Base-by-base conservation (phyloP, 2,113 vertebrate genomes). In the Danio rerio region DNA sequence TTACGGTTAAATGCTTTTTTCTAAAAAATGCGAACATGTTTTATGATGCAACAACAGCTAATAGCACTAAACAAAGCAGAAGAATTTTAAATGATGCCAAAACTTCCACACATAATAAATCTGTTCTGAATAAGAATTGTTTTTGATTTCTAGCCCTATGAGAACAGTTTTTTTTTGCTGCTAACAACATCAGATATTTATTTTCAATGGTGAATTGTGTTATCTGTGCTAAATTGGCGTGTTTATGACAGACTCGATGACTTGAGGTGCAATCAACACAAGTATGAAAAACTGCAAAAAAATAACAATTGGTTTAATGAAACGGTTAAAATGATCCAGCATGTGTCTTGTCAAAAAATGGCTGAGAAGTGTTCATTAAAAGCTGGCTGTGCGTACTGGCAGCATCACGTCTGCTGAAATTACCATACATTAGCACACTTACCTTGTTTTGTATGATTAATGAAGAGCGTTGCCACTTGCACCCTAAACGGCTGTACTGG, bases 391-490 rank as follows among this genome's bases (percentile, higher is more conserved):
- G 73, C 42, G 8, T 61, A 70, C 18, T 55, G 43, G n/a, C 15
- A 63, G 70, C 53, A 43, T 61, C 55, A 42, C 68, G n/a, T 80
- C 79, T 45, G 31, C 40, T 80, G 9, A 31, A 79, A 79, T 80
- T 31, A 65, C 13, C 59, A 47, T 21, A 55, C 18, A 45, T 49
- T 70, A 40, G 13, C 2, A n/a, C 21, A 78, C 82, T 83, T 68
- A 84, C 82, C 80, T 73, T 78, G 75, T 56, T 80, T 76, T 53
- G 66, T 56, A 40, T 75, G 65, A 82, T 59, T 72, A 82, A 61
- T 45, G 75, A 56, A 58, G 61, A 70, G 71, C 31, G 45, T 58
- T 78, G 72, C 40, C 61, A 73, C 40, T 75, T 61, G 42, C 59
- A 50, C 75, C n/a, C 70, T 45, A 70, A 75, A 73, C 53, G 49